A percentile compares a stretch with the other conserved stretches of the same genome.
Conservation (phyloP, 1,140 invertebrate genomes). For the Zaprionus ghesquierei region DNA sequence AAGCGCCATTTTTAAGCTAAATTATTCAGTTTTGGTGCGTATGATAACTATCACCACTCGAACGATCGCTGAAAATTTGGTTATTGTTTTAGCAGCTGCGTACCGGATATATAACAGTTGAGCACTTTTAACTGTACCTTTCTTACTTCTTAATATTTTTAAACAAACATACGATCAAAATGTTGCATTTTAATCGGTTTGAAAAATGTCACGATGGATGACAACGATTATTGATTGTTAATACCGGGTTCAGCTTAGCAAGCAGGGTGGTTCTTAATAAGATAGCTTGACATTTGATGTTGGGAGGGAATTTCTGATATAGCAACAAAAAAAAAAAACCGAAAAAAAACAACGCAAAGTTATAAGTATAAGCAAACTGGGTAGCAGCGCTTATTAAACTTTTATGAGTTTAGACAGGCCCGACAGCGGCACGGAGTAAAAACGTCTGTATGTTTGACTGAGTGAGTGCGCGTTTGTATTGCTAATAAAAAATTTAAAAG, state of each 20-base stretch:
- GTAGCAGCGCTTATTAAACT: constrained; percentile 58
- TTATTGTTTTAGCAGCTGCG: no score
- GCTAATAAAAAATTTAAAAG: constrained; percentile 71
- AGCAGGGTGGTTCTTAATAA: background rate
- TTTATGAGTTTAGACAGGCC: constrained; percentile 63
- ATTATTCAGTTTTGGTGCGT: no score
- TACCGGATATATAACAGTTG: no score
- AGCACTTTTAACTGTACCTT: no score
- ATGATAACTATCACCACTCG: no score
- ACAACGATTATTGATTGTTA: background rate
- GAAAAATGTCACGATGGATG: background rate
- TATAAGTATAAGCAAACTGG: background rate
- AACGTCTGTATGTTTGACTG: background rate
- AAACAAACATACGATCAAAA: no score
- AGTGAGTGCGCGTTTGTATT: constrained; percentile 23
- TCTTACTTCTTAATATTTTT: no score
- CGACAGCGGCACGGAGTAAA: constrained; percentile 18
- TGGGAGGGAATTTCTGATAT: constrained; percentile 1
- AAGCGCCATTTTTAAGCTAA: no score
- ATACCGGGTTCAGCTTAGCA: background rate
- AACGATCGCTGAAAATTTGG: no score
- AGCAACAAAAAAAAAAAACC: background rate
- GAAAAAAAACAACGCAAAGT: background rate
- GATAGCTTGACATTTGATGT: constrained; percentile 35
- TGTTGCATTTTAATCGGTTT: background rate